Conservation (phyloP, 2,888 invertebrate species). For the Pheosia tremula region DNA sequence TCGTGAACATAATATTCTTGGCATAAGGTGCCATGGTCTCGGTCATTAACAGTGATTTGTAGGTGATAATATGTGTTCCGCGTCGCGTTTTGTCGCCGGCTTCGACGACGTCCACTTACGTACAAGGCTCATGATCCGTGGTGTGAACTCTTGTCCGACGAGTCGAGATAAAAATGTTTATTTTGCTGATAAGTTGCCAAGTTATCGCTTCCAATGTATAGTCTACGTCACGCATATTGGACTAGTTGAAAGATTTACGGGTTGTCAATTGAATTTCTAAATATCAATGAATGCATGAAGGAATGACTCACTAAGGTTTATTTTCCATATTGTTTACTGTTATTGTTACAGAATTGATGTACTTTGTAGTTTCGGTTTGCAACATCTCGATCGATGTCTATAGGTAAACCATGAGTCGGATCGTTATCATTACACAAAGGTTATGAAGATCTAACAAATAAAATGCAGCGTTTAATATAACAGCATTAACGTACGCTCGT, state of each 20-base stretch:
- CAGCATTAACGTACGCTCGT: too few relatives aligned
- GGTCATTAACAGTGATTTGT: constrained; percentile 54
- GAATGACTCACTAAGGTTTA: too few relatives aligned
- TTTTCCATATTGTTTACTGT: too few relatives aligned
- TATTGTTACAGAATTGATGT: too few relatives aligned
- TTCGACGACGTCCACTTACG: constrained; percentile 19
- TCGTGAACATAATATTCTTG: constrained; percentile 2
- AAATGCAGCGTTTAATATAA: too few relatives aligned
- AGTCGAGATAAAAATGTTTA: background rate
- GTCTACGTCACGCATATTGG: background rate
- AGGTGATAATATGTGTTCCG: constrained; percentile 51
- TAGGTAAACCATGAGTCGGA: too few relatives aligned
- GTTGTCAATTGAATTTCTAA: background rate
- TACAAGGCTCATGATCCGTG: constrained; percentile 20
- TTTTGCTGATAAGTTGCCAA: constrained; percentile 3
- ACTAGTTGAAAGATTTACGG: background rate
- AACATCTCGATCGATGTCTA: too few relatives aligned
- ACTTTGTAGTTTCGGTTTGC: too few relatives aligned
- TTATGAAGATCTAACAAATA: too few relatives aligned
- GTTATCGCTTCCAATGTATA: background rate
- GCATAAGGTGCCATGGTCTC: constrained; percentile 23
- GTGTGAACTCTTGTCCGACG: background rate
- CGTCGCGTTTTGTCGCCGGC: constrained; percentile 23
- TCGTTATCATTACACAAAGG: too few relatives aligned
- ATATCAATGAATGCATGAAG: background rate